These are phyloP conservation scores for Odocoileus hemionus DNA, from an alignment of 2,113 vertebrate species.

Conservation along the genomic window DNA sequence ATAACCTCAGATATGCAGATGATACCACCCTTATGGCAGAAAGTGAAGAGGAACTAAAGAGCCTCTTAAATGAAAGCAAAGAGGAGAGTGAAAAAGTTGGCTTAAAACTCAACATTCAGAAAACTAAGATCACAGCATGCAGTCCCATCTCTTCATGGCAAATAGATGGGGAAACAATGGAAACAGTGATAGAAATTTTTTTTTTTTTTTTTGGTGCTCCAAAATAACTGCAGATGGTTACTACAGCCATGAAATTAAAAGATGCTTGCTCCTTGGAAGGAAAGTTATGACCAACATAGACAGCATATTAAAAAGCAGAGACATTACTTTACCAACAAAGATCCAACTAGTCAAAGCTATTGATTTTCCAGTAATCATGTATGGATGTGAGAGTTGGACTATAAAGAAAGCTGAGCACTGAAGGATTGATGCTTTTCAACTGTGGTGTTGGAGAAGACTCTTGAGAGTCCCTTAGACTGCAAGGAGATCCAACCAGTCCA, in stretches of 20 bases:
- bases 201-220: background rate
- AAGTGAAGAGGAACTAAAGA: background rate
- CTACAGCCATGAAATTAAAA: background rate
- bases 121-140: background rate
- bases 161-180: background rate
- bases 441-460: background rate
- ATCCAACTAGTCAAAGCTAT: background rate
- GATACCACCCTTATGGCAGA: background rate
- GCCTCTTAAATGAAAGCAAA: background rate
- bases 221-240: background rate
- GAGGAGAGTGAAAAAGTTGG: background rate
- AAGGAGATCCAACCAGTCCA: background rate
- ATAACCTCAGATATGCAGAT: background rate
- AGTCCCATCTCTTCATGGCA: background rate
- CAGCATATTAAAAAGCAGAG: background rate
- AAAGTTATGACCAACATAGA: background rate
- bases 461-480: background rate
- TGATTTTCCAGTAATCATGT: background rate
- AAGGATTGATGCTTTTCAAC: background rate
- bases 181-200: background rate
- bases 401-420: background rate
- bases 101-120: background rate
- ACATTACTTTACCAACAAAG: background rate
- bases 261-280: background rate
- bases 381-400: background rate